phyloP scores from a whole-genome alignment of 2,797 vertebrate genomes.

The Macroramphosus scolopax region DNA sequence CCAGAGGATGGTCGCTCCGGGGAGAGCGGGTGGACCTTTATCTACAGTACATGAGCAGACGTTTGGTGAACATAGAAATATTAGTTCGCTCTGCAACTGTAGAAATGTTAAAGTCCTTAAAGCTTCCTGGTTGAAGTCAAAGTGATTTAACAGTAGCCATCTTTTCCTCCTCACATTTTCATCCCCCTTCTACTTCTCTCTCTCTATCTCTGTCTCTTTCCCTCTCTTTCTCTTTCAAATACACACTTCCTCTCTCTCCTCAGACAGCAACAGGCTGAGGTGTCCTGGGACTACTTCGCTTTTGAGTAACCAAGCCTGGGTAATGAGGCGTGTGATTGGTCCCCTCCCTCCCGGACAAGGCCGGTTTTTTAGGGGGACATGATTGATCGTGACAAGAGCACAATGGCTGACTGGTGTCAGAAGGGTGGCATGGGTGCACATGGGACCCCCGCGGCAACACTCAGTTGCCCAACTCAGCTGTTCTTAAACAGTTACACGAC shows the following conservation, averaged over 20 bases:
- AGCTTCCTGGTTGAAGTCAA: background rate
- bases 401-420: slow-evolving; percentile 77
- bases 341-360: slow-evolving; percentile 80
- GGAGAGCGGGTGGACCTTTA: slow-evolving; percentile 15
- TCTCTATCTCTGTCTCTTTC: slow-evolving; percentile 8
- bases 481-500: slow-evolving; percentile 41
- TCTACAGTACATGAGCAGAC: slow-evolving; percentile 10
- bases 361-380: slow-evolving; percentile 72
- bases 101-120: background rate
- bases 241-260: slow-evolving; percentile 9
- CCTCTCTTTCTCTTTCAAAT: background rate
- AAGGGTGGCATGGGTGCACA: slow-evolving; percentile 65
- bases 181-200: slow-evolving; percentile 1
- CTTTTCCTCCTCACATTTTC: background rate
- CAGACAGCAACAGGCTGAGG: slow-evolving; percentile 77
- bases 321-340: slow-evolving; percentile 86
- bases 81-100: background rate
- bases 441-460: slow-evolving; percentile 46
- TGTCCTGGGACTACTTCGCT: slow-evolving; percentile 67
- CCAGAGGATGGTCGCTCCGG: slow-evolving; percentile 20
- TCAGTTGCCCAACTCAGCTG: slow-evolving; percentile 41
- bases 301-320: slow-evolving; percentile 81
- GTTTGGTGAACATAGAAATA: background rate
- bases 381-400: slow-evolving; percentile 82
- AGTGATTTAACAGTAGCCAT: too few species aligned